Base-by-base conservation (phyloP, 2,888 invertebrate species). In the Nymphalis c-album region DNA sequence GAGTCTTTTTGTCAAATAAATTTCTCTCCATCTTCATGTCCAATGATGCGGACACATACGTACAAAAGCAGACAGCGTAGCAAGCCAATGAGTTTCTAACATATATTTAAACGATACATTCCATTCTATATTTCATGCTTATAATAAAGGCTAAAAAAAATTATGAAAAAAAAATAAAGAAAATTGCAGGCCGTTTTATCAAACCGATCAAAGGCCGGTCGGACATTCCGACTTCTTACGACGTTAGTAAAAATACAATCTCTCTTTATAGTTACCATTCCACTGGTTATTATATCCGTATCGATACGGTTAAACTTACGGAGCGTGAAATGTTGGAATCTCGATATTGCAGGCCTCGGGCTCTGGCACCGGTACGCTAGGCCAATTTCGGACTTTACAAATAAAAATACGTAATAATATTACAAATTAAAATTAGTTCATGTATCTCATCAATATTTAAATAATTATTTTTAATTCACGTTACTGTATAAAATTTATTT, bases 211-310 rank as follows among this genome's bases (percentile, higher is more conserved):
- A 92, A 91, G 91, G 86, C 86, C 89, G 87, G 84, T 83, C 88
- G 87, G 86, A 85, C 90, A 90, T 91, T 91, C 91, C 91, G 84
- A 90, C 85, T 88, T 87, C 90, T 91, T 91, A 91, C 87, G 91
- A 91, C 89, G 90, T 88, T 91, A 91, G 90, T 91, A 91, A 91
- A 91, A 91, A 91, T 88, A 91, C 91, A 91, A 91, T 91, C 91
- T 91, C 84, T 87, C 91, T 91, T 91, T 91, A 91, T 91, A 91
- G 91, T 91, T 91, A 91, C 89, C 90, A 91, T 91, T 91, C 85
- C 89, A 87, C 87, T 90, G 91, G 91, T 91, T 91, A 91, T 91
- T 91, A 88, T 90, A 88, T 88, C 88, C 88, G 88, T 88, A 87
- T 87, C 88, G 90, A 88, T 89, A 88, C 85, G 85, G 84, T 82